These are phyloP conservation scores for Habroteleia sp. DNA, from an alignment of 2,888 invertebrate genomes.

Conservation along the genomic window DNA sequence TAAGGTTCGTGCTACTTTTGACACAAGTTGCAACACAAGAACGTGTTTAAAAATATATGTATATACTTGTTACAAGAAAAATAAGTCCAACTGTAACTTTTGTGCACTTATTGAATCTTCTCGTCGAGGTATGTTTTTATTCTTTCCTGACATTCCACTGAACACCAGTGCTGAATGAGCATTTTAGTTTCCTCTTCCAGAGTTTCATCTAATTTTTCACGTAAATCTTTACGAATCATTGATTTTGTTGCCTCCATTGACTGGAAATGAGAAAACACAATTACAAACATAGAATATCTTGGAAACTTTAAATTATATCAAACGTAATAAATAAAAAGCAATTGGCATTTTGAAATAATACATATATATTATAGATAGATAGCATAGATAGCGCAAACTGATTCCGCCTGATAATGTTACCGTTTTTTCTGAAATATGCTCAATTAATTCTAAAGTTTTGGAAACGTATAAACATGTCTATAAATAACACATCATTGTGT, in stretches of 20 bases:
- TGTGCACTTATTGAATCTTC: slow-evolving; percentile 71
- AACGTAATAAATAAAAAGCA: too few species aligned
- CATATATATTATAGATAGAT: too few species aligned
- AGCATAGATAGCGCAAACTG: too few species aligned
- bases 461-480: slow-evolving; percentile 12
- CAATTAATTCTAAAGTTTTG: neutral
- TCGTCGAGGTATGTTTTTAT: slow-evolving; percentile 78
- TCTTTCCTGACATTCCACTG: slow-evolving; percentile 86
- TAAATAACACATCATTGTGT: slow-evolving; percentile 11
- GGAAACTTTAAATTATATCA: too few species aligned
- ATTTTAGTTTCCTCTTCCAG: slow-evolving; percentile 87
- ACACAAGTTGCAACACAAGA: slow-evolving; percentile 13
- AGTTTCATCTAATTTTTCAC: slow-evolving; percentile 83
- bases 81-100: neutral
- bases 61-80: slow-evolving; percentile 10
- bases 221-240: slow-evolving; percentile 83
- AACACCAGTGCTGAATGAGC: slow-evolving; percentile 88
- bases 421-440: too few species aligned
- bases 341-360: too few species aligned
- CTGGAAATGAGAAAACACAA: slow-evolving; percentile 81
- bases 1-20: too few species aligned
- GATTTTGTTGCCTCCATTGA: slow-evolving; percentile 84
- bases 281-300: slow-evolving; percentile 10
- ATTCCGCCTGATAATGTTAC: too few species aligned
- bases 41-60: slow-evolving; percentile 3